Conservation (phyloP, 2,113 vertebrate species). For the Xiphophorus maculatus region DNA sequence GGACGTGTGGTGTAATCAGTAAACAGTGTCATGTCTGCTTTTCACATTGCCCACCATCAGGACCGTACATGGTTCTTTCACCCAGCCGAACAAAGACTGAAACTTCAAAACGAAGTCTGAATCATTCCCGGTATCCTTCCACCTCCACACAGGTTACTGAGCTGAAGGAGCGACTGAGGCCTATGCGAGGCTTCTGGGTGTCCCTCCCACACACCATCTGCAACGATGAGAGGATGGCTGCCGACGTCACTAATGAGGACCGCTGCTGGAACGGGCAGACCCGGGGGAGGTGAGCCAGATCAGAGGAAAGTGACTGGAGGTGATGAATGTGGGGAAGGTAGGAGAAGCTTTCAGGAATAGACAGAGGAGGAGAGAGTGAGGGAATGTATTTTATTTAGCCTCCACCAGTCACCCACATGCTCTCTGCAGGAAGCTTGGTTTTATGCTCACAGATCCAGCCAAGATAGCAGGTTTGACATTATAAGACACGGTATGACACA, state of each 20-base stretch:
- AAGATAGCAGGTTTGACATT: constrained; percentile 5
- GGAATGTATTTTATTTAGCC: constrained; percentile 57
- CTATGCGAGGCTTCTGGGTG: constrained; percentile 88
- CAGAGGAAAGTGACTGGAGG: constrained; percentile 5
- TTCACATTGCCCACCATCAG: constrained; percentile 25
- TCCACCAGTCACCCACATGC: constrained; percentile 43
- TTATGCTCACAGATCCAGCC: constrained; percentile 15
- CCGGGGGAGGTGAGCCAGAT: constrained; percentile 71
- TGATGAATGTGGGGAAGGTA: background rate
- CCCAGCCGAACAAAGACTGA: constrained; percentile 49
- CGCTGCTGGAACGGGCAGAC: constrained; percentile 89
- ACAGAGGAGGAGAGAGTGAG: constrained; percentile 24
- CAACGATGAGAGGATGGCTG: constrained; percentile 83
- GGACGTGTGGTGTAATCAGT: constrained; percentile 10
- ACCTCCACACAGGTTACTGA: constrained; percentile 82
- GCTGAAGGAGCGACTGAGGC: constrained; percentile 84
- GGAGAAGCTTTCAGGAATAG: constrained; percentile 8
- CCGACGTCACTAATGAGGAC: constrained; percentile 84
- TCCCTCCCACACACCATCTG: constrained; percentile 87
- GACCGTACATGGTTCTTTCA: constrained; percentile 38
- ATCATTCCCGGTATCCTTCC: constrained; percentile 57
- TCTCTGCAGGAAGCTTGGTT: constrained; percentile 37
- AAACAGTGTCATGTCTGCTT: constrained; percentile 31
- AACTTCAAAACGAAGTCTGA: constrained; percentile 58
- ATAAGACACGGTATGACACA: background rate